A percentile compares a stretch with the other conserved stretches of the same genome.
phyloP scores from a whole-genome alignment of 2,113 vertebrate genomes.

The Channa argus region DNA sequence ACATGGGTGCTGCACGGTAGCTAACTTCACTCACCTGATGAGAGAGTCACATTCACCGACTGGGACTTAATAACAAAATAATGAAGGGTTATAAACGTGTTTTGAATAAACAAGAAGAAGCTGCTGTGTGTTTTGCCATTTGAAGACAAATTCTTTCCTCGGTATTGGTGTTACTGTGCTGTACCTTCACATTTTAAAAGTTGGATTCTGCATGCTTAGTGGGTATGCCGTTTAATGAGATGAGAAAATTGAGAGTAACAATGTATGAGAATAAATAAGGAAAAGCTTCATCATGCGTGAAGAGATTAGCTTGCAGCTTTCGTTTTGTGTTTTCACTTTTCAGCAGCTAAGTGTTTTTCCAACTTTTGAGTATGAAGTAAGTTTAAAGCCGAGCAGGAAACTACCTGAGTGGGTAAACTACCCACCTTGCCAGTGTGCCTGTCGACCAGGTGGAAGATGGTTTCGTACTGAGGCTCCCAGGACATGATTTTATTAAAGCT shows the following conservation, averaged over 20 bases:
- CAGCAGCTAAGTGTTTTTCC: conserved; percentile 17
- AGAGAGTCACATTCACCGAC: not conserved
- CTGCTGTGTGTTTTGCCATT: not conserved
- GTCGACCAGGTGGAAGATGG: conserved; percentile 89
- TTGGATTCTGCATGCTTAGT: conserved; percentile 56
- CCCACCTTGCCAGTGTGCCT: conserved; percentile 90
- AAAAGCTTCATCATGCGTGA: conserved; percentile 42
- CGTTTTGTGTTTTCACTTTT: conserved; percentile 22
- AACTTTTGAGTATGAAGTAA: conserved; percentile 1
- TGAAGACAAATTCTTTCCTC: not conserved
- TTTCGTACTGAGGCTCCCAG: conserved; percentile 89
- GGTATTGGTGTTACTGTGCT: conserved; percentile 9
- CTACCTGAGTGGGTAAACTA: not conserved
- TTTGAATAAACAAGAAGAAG: conserved; percentile 9
- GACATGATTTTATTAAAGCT: conserved; percentile 83
- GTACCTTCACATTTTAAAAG: conserved; percentile 54
- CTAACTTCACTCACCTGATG: conserved; percentile 78
- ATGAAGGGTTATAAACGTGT: not conserved
- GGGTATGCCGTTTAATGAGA: conserved; percentile 67
- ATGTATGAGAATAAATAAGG: conserved; percentile 61
- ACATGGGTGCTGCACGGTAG: conserved; percentile 84
- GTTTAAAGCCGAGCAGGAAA: not conserved
- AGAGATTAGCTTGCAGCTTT: conserved; percentile 59
- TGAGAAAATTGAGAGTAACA: conserved; percentile 66
- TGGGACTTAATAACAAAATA: conserved; percentile 1